These are phyloP conservation scores for Philaethria dido DNA, from an alignment of 2,888 invertebrate genomes.

Conservation along the genomic window DNA sequence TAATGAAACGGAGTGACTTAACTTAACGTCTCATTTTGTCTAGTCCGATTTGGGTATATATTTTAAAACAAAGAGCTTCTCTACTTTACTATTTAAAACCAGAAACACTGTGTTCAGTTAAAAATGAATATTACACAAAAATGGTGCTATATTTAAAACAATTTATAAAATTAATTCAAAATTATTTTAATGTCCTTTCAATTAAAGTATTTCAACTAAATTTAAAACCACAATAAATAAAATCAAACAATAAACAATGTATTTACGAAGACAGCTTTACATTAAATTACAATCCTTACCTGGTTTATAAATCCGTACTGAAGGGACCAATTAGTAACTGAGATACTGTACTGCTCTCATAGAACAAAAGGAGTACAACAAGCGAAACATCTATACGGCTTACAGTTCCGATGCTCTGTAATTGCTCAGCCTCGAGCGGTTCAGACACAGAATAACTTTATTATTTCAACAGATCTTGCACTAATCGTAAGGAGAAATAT, in stretches of 20 bases:
- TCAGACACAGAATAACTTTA: slow-evolving; percentile 45
- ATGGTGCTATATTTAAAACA: too few species aligned
- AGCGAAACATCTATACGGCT: slow-evolving; percentile 74
- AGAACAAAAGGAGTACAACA: slow-evolving; percentile 63
- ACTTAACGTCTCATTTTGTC: too few species aligned
- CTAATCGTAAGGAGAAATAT: too few species aligned
- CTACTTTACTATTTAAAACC: too few species aligned
- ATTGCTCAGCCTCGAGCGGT: slow-evolving; percentile 70
- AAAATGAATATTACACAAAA: too few species aligned
- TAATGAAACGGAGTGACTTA: too few species aligned
- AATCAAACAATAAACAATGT: slow-evolving; percentile 34
- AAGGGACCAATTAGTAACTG: slow-evolving; percentile 75
- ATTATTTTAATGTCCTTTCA: background rate
- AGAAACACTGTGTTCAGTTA: too few species aligned
- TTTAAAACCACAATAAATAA: slow-evolving; percentile 24
- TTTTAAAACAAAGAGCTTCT: too few species aligned
- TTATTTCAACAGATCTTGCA: background rate
- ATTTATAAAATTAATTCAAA: too few species aligned
- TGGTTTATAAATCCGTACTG: slow-evolving; percentile 56
- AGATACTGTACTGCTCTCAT: slow-evolving; percentile 66
- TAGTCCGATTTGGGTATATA: too few species aligned
- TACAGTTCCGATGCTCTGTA: slow-evolving; percentile 68
- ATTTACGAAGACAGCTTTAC: slow-evolving; percentile 37
- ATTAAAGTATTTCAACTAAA: slow-evolving; percentile 17
- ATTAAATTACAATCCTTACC: slow-evolving; percentile 53